Percentiles rank a stretch among this genome's conserved stretches.
These are phyloP conservation scores for Meloidogyne floridensis DNA, from an alignment of 1,140 invertebrate genomes.

Conservation along the genomic window DNA sequence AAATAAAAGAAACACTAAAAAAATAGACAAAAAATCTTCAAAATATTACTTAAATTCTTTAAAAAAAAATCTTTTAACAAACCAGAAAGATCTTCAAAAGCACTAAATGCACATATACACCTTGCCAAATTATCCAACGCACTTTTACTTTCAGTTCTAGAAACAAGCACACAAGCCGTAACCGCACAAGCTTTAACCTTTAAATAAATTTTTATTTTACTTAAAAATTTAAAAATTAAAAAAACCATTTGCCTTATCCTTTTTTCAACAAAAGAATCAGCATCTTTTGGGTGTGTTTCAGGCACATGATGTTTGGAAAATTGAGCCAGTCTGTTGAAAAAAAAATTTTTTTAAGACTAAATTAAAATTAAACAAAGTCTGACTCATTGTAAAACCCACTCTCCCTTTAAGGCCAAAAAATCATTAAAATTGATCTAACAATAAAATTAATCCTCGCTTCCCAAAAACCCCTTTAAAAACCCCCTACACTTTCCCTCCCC, in stretches of 20 bases:
- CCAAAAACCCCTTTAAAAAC: no score
- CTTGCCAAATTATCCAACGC: slow-evolving; percentile 60
- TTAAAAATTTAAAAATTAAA: slow-evolving; percentile 1
- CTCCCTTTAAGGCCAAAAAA: no score
- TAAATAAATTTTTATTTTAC: not conserved
- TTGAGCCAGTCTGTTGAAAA: slow-evolving; percentile 76
- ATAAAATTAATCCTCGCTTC: no score
- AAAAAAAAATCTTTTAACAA: not conserved
- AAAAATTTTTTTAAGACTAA: no score
- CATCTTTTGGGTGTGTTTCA: slow-evolving; percentile 76
- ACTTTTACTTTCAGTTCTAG: slow-evolving; percentile 82
- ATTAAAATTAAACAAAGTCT: no score
- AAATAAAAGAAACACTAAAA: no score
- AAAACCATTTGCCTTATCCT: slow-evolving; percentile 76
- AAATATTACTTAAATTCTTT: not conserved
- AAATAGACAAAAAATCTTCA: no score
- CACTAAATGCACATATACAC: slow-evolving; percentile 55
- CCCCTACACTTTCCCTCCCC: no score
- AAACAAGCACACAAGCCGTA: slow-evolving; percentile 81
- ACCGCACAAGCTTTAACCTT: slow-evolving; percentile 78
- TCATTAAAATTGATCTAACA: no score
- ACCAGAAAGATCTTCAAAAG: slow-evolving; percentile 47
- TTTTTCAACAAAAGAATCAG: slow-evolving; percentile 85
- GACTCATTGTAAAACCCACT: no score
- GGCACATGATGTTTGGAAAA: slow-evolving; percentile 99